Evolutionary conservation across 2,888 invertebrate genomes (phyloP).

Genomic region (Gibbula magus): DNA sequence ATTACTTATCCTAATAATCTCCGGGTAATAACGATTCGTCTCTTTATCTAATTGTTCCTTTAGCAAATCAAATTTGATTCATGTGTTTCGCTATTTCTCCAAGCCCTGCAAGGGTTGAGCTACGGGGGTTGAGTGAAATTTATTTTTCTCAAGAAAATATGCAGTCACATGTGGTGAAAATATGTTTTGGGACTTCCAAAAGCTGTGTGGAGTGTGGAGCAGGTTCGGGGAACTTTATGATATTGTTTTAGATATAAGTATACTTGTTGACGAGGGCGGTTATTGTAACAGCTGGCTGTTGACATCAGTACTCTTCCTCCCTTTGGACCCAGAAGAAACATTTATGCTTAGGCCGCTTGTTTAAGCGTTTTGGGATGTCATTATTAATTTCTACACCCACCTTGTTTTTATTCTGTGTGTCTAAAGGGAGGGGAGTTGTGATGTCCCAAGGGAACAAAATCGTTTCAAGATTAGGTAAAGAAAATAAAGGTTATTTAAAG

Average conservation of each 20-base stretch:
- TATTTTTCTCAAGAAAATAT: constrained; percentile 8
- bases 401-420: background rate
- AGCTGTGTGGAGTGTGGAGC: background rate
- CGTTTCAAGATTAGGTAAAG: no score
- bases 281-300: constrained; percentile 21
- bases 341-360: background rate
- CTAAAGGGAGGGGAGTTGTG: background rate
- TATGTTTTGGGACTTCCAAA: background rate
- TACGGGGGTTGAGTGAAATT: background rate
- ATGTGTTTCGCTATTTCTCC: background rate
- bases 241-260: constrained; percentile 7
- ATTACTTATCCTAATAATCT: constrained; percentile 19
- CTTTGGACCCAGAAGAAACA: background rate
- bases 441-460: no score
- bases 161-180: background rate
- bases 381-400: background rate
- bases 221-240: background rate
- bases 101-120: background rate
- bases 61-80: constrained; percentile 7
- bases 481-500: no score
- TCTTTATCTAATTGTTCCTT: constrained; percentile 20
- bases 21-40: background rate
- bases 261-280: background rate
- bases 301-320: constrained; percentile 14
- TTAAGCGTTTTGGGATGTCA: background rate